Conservation (phyloP, 1,140 invertebrate species). For the Drosophila quadrilineata region DNA sequence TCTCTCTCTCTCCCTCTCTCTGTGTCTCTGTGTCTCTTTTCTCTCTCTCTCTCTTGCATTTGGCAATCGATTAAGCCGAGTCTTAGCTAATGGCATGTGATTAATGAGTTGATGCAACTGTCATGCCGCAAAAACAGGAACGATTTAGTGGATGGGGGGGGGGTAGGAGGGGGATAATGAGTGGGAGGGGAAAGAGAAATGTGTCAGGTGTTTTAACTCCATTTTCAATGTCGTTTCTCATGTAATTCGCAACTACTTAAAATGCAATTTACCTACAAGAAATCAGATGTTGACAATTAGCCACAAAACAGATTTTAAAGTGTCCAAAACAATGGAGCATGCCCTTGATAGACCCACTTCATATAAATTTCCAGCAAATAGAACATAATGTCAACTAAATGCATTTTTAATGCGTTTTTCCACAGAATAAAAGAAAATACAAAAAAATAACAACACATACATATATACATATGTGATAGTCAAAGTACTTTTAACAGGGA, state of each 20-base stretch:
- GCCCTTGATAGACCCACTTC: no score
- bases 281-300: constrained; percentile 3
- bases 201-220: constrained; percentile 13
- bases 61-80: constrained; percentile 58
- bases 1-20: neutral
- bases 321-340: constrained; percentile 15
- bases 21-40: neutral
- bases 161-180: neutral
- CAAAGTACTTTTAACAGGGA: constrained; percentile 1
- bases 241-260: constrained; percentile 28
- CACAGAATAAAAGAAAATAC: neutral
- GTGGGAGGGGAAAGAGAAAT: neutral
- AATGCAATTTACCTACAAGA: neutral
- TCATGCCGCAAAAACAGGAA: neutral
- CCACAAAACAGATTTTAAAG: neutral
- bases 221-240: constrained; percentile 21
- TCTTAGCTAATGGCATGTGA: constrained; percentile 58
- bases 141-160: neutral
- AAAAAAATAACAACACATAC: neutral
- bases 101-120: constrained; percentile 52
- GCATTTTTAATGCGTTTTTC: constrained; percentile 32
- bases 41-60: constrained; percentile 24
- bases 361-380: no score
- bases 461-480: neutral
- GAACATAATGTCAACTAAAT: constrained; percentile 17